Evolutionary conservation across 2,113 vertebrate species (phyloP), one percentile per base, ranked within the genome.

Genomic region (Eurypyga helias): DNA sequence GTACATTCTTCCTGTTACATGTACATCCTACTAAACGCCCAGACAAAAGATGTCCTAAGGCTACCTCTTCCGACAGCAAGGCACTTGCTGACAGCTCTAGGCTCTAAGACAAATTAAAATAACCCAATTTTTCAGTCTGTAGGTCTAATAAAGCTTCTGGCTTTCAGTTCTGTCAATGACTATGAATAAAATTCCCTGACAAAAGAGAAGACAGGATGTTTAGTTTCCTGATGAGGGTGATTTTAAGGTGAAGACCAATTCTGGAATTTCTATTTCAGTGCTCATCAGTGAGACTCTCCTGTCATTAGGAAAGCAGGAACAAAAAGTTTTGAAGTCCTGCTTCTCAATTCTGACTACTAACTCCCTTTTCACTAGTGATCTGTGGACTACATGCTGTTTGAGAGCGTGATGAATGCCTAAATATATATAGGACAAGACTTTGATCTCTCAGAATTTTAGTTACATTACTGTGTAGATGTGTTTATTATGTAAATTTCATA

Each of bases 41-140:
- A 97, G 96, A 87, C 70, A 76, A 84, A 94, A 94, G 31, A 69
- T 92, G 73, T 92, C 90, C 93, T 96, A 83, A 96, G 77, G 75
- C 89, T 81, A 85, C 73, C 78, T 95, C 81, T 84, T 81, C 79
- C 90, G 95, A 94, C 97, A 95, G 87, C 54, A 41, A 89, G 51
- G 88, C 36, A 91, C 80, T 66, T 75, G 60, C 38, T 73, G 94
- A 94, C 96, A 86, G 73, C 48, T 76, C 82, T 66, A 23, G 23
- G 58, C 49, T 54, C 71, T 90, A 94, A 87, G 87, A 80, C 51
- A 91, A 69, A 86, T 94, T 91, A 82, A 81, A 92, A 87, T 66
- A 72, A 96, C 78, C 18, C 69, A 83, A 43, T 93, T 83, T 96
- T 95, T 92, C 78, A 95, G 94, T 66, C 93, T 96, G 60, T 79